Percentiles rank a stretch among this genome's conserved stretches.
Evolutionary conservation across 2,888 invertebrate genomes (phyloP).

Genomic region (Sepioteuthis lessoniana): DNA sequence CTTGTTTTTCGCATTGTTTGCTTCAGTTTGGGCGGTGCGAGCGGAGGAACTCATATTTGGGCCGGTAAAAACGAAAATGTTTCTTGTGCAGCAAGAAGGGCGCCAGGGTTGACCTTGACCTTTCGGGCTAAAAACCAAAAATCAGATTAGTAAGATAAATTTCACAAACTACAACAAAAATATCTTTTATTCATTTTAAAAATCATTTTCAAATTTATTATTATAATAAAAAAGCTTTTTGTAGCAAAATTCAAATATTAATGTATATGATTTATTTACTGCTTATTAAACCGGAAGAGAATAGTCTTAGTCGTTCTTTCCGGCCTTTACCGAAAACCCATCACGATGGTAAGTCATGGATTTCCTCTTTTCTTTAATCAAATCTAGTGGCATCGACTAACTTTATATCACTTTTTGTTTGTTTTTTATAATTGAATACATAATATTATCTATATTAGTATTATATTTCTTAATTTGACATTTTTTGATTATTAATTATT

Average conservation of each 20-base stretch:
- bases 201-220: not conserved
- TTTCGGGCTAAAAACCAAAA: not conserved
- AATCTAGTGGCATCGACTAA: not conserved
- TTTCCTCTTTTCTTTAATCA: not conserved
- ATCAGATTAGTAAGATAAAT: not conserved
- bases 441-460: not conserved
- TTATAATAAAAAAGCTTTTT: not conserved
- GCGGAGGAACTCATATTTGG: conserved; percentile 24
- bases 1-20: conserved; percentile 42
- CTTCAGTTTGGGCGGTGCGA: not conserved
- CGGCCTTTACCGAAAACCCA: not conserved
- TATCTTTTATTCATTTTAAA: not conserved
- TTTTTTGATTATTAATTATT: not conserved
- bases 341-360: not conserved
- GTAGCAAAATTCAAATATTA: not conserved
- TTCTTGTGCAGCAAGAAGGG: not conserved
- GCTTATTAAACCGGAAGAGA: not conserved
- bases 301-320: not conserved
- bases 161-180: not conserved
- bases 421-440: not conserved
- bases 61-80: not conserved
- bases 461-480: not conserved
- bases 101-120: conserved; percentile 21
- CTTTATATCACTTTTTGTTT: not conserved
- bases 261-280: not conserved